Conservation (phyloP, 2,797 vertebrate species). For the Cryptoblepharus egeriae region DNA sequence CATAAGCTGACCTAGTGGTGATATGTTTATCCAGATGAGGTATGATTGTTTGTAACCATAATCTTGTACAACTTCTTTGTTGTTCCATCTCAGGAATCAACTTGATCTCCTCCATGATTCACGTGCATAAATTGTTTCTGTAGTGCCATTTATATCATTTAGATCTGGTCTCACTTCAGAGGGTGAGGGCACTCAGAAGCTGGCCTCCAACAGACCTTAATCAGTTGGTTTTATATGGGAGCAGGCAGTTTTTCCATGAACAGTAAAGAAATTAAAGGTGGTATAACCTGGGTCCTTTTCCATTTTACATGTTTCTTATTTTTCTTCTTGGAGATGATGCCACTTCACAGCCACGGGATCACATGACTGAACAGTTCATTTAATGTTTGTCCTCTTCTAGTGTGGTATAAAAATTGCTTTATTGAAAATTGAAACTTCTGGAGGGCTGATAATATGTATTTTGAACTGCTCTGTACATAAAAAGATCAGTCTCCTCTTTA, state of each 20-base stretch:
- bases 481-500: no score
- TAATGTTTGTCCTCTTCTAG: neutral
- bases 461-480: neutral
- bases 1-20: no score
- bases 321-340: neutral
- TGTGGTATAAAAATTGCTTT: neutral
- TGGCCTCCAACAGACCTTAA: neutral
- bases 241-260: neutral
- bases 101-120: no score
- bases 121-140: no score
- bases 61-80: no score
- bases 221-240: neutral
- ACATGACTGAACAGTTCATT: neutral
- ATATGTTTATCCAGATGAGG: no score
- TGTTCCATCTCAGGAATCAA: no score
- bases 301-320: neutral
- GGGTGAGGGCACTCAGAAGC: neutral
- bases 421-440: neutral
- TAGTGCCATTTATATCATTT: no score
- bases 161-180: neutral
- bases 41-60: no score
- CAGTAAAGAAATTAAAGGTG: neutral
- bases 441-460: neutral
- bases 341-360: neutral
- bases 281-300: neutral